Evolutionary conservation across 2,888 invertebrate genomes (phyloP), one percentile per base, ranked within the genome.

Genomic region (Scaptomyza caliginosa): DNA sequence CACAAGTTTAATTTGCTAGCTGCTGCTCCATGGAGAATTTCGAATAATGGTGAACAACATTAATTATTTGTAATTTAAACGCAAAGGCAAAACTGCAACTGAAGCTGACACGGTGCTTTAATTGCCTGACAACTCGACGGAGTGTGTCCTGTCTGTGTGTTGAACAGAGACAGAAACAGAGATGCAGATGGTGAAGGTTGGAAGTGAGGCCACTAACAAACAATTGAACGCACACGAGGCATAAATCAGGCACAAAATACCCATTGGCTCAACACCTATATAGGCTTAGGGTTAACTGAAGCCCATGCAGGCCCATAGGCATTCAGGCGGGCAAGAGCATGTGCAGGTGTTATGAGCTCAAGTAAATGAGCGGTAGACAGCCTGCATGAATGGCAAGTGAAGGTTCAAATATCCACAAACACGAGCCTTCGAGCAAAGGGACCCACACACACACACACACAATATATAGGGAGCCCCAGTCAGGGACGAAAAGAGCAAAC

Each of bases 31-130:
- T 2, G 28, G 45, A 13, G 36, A 28, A 46, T 45, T 52, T 38
- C 51, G 26, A 52, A 48, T 55, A 43, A 34, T 34, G 55, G 57
- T 71, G 60, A 60, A 69, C 60, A 62, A 55, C 73, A 78, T 78
- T 78, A 78, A 78, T 78, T 78, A 83, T 83, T 69, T 76, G 80
- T 65, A 66, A 65, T 59, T 60, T 55, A 55, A 51, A 56, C 54
- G 46, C 67, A 43, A 34, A 28, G 45, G 26, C 17, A 45, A 43
- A 64, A 58, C 45, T 19, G 46, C 7, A 51, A 19, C 16, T 51
- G 45, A 42, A 48, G 13, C 43, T 45, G 51, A 39, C 24, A 46
- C 32, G 43, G 17, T 30, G 58, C 58, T 74, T 77, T 77, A 80
- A 80, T 77, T 81, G 70, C 58, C 69, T 58, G 74, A 74, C 77